Base-by-base conservation (phyloP, 2,113 vertebrate genomes). In the Protomyctophum bolini region DNA sequence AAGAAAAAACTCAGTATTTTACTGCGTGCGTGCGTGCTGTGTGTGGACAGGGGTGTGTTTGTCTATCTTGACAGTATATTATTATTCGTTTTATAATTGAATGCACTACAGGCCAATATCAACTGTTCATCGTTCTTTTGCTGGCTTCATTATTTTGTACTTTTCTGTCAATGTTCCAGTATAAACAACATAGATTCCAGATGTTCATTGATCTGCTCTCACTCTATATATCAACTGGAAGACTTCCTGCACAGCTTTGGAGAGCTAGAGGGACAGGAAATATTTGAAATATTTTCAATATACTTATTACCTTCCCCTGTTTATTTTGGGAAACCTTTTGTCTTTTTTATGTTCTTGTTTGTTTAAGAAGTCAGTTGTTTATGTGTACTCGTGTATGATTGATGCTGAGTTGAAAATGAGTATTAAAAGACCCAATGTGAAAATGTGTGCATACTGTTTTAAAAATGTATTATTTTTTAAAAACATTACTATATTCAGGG, bases 331-430 rank as follows among this genome's bases (percentile, higher is more conserved):
- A 82, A 77, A 58, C 60, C 51, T 83, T 56, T 70, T 69, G 65
- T 75, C 72, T 65, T 70, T 72, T 64, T 73, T 63, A 49, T 11
- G 56, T 70, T 57, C 75, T 81, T 63, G 77, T 88, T 57, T 62
- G 28, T 49, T 85, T 58, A 5, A 68, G n/a, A 58, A 47, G 69
- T 81, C 61, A 12, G 29, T 57, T 68, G 10, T 81, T 76, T 77
- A 67, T 80, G 63, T 82, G 71, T 73, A 70, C 6, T 11, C 76
- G 52, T 83, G 78, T 80, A 77, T 50, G 48, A 59, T 76, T 14
- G 62, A 82, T 81, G 82, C 76, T 75, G 75, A 82, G 72, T 74
- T 74, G 83, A 66, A 77, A 61, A 84, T 79, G 76, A 92, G 88
- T 82, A 91, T 87, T 88, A 90, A 91, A 88, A 74, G 47, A 65